phyloP scores from a whole-genome alignment of 2,888 invertebrate species.

The Metacarcinus magister region DNA sequence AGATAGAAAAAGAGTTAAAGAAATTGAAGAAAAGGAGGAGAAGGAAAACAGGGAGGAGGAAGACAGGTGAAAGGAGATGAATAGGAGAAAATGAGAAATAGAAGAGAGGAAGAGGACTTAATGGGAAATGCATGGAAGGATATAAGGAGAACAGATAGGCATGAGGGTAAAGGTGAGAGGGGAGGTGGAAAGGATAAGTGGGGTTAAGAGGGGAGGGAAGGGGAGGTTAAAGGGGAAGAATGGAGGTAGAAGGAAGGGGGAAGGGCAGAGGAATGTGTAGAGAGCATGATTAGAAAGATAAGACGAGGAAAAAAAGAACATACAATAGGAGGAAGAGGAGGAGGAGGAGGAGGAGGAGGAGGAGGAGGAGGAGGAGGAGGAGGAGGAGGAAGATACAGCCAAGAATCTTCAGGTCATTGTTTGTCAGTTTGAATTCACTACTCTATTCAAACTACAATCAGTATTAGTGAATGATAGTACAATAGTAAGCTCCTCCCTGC shows the following conservation, averaged over 20 bases:
- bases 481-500: no score
- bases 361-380: not conserved
- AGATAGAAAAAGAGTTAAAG: not conserved
- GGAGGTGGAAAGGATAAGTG: not conserved
- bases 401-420: no score
- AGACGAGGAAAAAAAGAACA: not conserved
- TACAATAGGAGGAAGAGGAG: not conserved
- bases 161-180: not conserved
- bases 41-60: not conserved
- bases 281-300: not conserved
- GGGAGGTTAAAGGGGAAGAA: constrained; percentile 21
- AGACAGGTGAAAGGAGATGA: no score
- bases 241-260: not conserved
- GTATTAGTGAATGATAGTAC: no score
- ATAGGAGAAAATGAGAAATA: not conserved
- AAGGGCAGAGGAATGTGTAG: not conserved
- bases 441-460: no score
- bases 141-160: not conserved
- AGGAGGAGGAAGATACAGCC: no score
- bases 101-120: not conserved
- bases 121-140: not conserved
- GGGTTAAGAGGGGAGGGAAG: not conserved
- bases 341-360: no score
- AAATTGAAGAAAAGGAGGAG: not conserved
- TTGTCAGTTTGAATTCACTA: no score